These are phyloP conservation scores for Sinocyclocheilus rhinocerous DNA, from an alignment of 2,113 vertebrate species.

Conservation along the genomic window DNA sequence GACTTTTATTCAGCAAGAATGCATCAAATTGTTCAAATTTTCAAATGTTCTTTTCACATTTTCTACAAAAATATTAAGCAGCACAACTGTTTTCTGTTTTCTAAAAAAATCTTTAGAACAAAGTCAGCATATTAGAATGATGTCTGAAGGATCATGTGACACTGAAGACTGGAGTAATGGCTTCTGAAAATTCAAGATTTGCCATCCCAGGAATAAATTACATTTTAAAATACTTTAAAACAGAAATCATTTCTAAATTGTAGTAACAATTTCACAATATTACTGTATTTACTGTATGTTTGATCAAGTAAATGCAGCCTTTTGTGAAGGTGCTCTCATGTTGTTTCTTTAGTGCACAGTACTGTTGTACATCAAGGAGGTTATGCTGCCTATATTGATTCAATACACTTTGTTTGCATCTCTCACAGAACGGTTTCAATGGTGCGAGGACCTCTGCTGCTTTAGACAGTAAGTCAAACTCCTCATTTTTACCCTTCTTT, in stretches of 20 bases:
- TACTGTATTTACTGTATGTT: background rate
- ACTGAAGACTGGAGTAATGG: background rate
- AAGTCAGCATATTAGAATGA: background rate
- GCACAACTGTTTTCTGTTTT: background rate
- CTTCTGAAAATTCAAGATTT: background rate
- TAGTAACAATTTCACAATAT: background rate
- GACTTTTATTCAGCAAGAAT: background rate
- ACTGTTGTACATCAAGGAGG: background rate
- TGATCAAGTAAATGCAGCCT: background rate
- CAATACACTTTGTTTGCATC: constrained; percentile 45
- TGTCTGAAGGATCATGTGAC: background rate
- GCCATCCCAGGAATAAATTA: background rate
- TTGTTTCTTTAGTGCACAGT: background rate
- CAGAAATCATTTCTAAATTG: background rate
- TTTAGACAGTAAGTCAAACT: constrained; percentile 85
- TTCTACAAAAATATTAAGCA: background rate
- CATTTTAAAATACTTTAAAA: background rate
- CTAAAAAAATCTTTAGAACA: background rate
- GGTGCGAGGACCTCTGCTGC: constrained; percentile 81
- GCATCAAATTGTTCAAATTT: background rate
- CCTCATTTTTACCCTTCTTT: background rate
- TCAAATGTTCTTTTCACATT: background rate
- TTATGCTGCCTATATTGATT: background rate
- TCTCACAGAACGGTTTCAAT: constrained; percentile 85
- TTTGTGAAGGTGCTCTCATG: background rate